These are phyloP conservation scores for Meriones unguiculatus DNA, from an alignment of 2,113 vertebrate species.

Conservation along the genomic window DNA sequence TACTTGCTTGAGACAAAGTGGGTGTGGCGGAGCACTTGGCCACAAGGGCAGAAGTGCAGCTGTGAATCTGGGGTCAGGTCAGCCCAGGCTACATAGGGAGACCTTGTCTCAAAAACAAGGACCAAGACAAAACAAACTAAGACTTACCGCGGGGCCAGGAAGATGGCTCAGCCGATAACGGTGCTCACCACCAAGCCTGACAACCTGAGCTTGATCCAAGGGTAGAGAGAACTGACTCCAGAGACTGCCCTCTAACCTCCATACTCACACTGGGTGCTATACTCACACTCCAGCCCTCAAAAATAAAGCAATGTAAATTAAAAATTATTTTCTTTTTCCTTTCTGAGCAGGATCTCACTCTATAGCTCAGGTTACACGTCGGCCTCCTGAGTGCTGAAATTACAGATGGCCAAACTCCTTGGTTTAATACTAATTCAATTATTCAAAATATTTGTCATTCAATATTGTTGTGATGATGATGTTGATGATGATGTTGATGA, in stretches of 20 bases:
- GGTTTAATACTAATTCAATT: constrained; percentile 24
- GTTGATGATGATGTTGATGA: background rate
- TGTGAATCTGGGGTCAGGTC: background rate
- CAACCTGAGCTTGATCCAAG: background rate
- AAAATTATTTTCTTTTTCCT: background rate
- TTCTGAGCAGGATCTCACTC: background rate
- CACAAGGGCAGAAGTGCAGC: no score
- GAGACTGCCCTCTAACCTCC: background rate
- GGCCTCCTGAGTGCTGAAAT: background rate
- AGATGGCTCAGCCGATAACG: background rate
- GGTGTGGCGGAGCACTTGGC: background rate
- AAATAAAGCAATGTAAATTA: background rate
- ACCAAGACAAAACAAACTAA: background rate
- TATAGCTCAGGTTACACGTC: background rate
- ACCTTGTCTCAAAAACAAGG: background rate
- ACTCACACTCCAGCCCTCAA: background rate
- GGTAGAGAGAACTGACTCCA: background rate
- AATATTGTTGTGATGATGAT: background rate
- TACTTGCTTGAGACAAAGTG: background rate
- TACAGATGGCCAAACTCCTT: background rate
- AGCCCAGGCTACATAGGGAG: background rate
- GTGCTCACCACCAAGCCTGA: background rate
- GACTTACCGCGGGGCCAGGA: background rate
- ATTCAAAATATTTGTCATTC: constrained; percentile 33
- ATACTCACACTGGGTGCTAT: background rate